A percentile compares a stretch with the other conserved stretches of the same genome.
phyloP scores from a whole-genome alignment of 2,113 vertebrate genomes.

The Odocoileus hemionus region DNA sequence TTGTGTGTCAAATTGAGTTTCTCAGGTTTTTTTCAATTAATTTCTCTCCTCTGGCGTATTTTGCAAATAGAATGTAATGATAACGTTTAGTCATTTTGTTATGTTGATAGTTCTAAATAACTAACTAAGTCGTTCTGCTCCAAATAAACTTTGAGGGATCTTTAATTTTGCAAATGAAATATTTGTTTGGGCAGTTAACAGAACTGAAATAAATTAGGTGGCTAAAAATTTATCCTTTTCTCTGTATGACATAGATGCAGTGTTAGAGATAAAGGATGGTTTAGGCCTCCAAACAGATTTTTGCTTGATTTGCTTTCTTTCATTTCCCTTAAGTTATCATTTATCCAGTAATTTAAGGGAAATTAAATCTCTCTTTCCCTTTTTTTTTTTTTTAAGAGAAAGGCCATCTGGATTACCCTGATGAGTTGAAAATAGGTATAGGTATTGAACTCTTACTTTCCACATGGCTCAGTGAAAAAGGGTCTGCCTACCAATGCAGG shows the following conservation, averaged over 20 bases:
- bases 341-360: neutral
- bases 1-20: neutral
- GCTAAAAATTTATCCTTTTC: neutral
- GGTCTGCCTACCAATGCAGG: neutral
- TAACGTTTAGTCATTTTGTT: neutral
- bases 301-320: neutral
- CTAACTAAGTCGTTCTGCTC: neutral
- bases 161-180: slow-evolving; percentile 28
- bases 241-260: neutral
- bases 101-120: neutral
- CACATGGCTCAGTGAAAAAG: neutral
- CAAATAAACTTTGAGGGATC: neutral
- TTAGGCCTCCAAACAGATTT: neutral
- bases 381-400: neutral
- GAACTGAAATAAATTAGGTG: neutral
- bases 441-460: neutral
- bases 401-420: neutral
- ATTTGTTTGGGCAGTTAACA: neutral
- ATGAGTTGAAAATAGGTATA: neutral
- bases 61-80: neutral
- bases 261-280: neutral
- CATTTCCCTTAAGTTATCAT: neutral
- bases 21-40: neutral
- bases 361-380: neutral
- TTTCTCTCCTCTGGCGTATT: neutral